Evolutionary conservation across 2,888 invertebrate species (phyloP), one percentile per base, ranked within the genome.

Genomic region (Tupiocoris notatus): DNA sequence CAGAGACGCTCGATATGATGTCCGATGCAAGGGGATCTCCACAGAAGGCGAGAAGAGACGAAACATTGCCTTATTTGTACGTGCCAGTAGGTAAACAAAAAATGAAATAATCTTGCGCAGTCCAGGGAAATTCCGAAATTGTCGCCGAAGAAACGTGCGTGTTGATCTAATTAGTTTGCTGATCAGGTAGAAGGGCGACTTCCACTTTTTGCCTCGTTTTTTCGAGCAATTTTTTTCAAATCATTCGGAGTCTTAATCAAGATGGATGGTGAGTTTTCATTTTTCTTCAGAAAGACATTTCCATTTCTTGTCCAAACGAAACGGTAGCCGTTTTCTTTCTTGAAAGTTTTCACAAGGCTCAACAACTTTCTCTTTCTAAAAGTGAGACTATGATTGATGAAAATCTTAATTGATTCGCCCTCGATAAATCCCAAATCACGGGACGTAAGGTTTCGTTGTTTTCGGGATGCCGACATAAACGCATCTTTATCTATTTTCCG

Each of bases 401-500:
- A 63, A 23, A 63, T 63, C 22, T 23, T 18, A 18, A 9, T 1
- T 2, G 24, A 24, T 65, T 65, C 65, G 2, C 65, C 65, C 1
- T 24, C 39, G n/a, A n/a, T n/a, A n/a, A n/a, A n/a, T n/a, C n/a
- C n/a, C n/a, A n/a, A n/a, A n/a, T n/a, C n/a, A n/a, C 65, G 24
- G 9, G 65, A 25, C 12, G 65, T 25, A 2, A 65, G 39, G 18
- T n/a, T n/a, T 1, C 65, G 1, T 39, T 65, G 21, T 2, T 12
- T 16, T 2, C 65, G 16, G 7, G 65, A 1, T 1, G 65, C 65
- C 1, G 12, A 23, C 65, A 65, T 65, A 18, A 65, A 65, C 1
- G n/a, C 1, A 12, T 65, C 65, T 17, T 65, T 65, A 65, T 65
- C 65, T 17, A 25, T 65, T n/a, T 65, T 65, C 39, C 65, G 21